Base-by-base conservation (phyloP, 2,888 invertebrate species). In the Charanyca ferruginea region DNA sequence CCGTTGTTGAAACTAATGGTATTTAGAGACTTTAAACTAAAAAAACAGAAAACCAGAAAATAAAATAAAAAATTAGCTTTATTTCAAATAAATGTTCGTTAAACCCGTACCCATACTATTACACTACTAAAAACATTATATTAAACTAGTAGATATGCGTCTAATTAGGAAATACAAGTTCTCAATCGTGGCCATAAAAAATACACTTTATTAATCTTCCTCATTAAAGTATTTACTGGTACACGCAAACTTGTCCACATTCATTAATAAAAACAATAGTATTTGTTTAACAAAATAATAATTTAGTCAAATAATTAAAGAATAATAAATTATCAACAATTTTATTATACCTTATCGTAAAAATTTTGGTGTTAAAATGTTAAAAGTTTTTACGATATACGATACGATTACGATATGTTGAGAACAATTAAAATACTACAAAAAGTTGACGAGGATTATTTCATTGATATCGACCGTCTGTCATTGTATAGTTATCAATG, bases 131-230 rank as follows among this genome's bases (percentile, higher is more conserved):
- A 35, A 35, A 35, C 3, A 13, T 35, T 35, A 11, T 8, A 38
- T 9, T 11, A n/a, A n/a, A n/a, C n/a, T 53, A 65, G 64, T 13
- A 20, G 58, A 9, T 58, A 11, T 8, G n/a, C 11, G 41, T 52
- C 25, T 76, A 47, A 73, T 79, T 80, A 72, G 51, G 52, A 71
- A 64, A 57, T 38, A 66, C 51, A 52, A 51, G 20, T 48, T 66
- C 44, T 71, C 48, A 68, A 61, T 41, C 32, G 13, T 42, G 44
- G 20, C 42, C 51, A 77, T 82, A 73, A 79, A 81, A 67, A 63
- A 54, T 61, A 42, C 38, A 51, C 16, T 77, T 79, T 81, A 82
- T 77, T 66, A 57, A 66, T 74, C 62, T 79, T 77, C 77, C 82
- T 70, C 28, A 64, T 64, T 18, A 55, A 38, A 9, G 6, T 51